Conservation (phyloP, 2,797 vertebrate species). For the Anableps anableps region DNA sequence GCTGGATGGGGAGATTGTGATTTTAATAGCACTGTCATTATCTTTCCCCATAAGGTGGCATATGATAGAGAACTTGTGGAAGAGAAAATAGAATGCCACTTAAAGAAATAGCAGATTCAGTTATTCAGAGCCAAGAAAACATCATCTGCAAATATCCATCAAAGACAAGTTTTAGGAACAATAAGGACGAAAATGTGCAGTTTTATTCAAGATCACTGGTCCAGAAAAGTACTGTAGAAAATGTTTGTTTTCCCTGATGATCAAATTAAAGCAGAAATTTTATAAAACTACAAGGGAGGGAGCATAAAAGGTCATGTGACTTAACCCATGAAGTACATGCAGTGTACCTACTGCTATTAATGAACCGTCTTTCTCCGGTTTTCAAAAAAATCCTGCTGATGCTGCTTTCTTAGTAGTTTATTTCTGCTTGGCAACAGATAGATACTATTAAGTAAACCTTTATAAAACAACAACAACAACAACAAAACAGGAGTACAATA, state of each 20-base stretch:
- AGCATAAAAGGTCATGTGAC: constrained; percentile 28
- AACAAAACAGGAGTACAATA: background rate
- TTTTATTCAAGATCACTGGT: constrained; percentile 24
- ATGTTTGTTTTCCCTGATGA: constrained; percentile 29
- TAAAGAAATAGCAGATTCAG: constrained; percentile 45
- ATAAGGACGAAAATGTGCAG: constrained; percentile 18
- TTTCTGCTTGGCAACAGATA: constrained; percentile 57
- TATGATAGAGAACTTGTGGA: constrained; percentile 58
- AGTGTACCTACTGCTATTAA: constrained; percentile 25
- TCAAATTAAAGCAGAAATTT: constrained; percentile 30
- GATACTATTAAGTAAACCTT: constrained; percentile 30
- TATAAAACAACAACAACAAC: constrained; percentile 36
- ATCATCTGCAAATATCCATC: constrained; percentile 51
- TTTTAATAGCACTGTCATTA: constrained; percentile 79
- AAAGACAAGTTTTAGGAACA: constrained; percentile 43
- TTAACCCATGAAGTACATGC: constrained; percentile 11
- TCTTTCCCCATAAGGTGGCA: constrained; percentile 74
- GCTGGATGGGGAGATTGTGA: constrained; percentile 68
- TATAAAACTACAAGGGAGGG: constrained; percentile 23
- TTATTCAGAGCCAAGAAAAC: constrained; percentile 48
- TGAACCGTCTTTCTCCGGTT: constrained; percentile 26
- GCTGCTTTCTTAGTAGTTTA: constrained; percentile 21
- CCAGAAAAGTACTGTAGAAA: constrained; percentile 14
- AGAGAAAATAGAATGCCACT: background rate
- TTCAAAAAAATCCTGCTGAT: constrained; percentile 33